phyloP scores from a whole-genome alignment of 2,888 invertebrate species.

The Nowickia ferox region DNA sequence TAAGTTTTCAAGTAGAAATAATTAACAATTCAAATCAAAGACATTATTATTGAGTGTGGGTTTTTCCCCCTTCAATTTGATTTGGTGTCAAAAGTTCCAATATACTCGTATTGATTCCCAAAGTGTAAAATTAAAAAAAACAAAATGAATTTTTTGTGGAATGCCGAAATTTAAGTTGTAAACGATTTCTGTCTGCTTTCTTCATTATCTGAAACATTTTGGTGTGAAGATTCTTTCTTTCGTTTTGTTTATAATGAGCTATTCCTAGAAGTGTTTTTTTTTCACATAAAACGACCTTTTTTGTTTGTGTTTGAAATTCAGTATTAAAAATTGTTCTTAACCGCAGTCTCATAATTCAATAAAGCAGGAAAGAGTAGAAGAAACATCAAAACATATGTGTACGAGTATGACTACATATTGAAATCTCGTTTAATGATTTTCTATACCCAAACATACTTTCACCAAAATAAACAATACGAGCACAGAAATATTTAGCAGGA shows the following conservation, averaged over 20 bases:
- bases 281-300: constrained; percentile 12
- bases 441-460: constrained; percentile 43
- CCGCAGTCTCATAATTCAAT: constrained; percentile 11
- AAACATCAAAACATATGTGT: constrained; percentile 39
- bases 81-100: constrained; percentile 27
- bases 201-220: constrained; percentile 2
- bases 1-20: constrained; percentile 42
- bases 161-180: constrained; percentile 8
- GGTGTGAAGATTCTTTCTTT: constrained; percentile 41
- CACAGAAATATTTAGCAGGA: background rate
- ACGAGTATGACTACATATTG: background rate
- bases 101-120: constrained; percentile 4
- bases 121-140: background rate
- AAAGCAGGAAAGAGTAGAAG: background rate
- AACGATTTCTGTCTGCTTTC: background rate
- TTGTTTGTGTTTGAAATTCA: background rate
- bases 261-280: constrained; percentile 33
- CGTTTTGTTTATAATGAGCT: constrained; percentile 16
- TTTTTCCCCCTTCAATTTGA: background rate
- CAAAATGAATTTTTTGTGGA: background rate
- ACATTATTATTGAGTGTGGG: background rate
- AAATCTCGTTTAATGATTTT: constrained; percentile 35
- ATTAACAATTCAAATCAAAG: constrained; percentile 47
- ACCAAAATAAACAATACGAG: constrained; percentile 22
- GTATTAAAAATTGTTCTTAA: constrained; percentile 33